Conservation (phyloP, 2,888 invertebrate species). For the Diogma glabrata region DNA sequence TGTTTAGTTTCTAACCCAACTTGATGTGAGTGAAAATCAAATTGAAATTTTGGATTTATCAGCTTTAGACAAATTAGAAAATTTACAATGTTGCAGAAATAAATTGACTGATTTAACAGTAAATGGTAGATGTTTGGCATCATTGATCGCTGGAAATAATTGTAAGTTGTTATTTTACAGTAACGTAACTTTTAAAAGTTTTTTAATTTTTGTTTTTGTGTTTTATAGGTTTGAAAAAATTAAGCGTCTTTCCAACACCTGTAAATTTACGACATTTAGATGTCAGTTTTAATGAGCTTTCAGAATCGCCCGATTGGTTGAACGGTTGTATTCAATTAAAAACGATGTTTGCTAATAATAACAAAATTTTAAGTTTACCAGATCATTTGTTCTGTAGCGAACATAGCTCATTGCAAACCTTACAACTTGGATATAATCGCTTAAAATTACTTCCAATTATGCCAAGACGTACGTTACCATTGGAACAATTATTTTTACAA, state of each 20-base stretch:
- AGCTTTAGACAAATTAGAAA: conserved; percentile 63
- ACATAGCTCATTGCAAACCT: conserved; percentile 55
- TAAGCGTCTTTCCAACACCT: conserved; percentile 58
- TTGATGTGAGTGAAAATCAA: conserved; percentile 74
- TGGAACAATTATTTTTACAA: conserved; percentile 62
- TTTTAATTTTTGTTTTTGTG: conserved; percentile 4
- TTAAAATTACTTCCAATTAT: conserved; percentile 61
- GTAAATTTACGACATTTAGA: conserved; percentile 62
- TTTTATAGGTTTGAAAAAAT: conserved; percentile 52
- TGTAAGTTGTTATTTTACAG: conserved; percentile 45
- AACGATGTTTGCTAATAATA: conserved; percentile 64
- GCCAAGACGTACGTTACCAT: conserved; percentile 48
- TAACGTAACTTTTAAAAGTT: too few species aligned
- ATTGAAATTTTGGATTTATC: conserved; percentile 73
- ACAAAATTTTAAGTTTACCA: conserved; percentile 54
- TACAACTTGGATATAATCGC: conserved; percentile 69
- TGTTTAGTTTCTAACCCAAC: conserved; percentile 63
- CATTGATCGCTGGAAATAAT: conserved; percentile 69
- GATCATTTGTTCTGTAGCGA: conserved; percentile 65
- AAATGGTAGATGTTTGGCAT: conserved; percentile 64
- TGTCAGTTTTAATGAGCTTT: conserved; percentile 65
- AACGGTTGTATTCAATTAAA: conserved; percentile 59
- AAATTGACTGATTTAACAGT: conserved; percentile 61
- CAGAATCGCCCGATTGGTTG: conserved; percentile 64
- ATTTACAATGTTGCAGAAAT: conserved; percentile 67